Base-by-base conservation (phyloP, 2,797 vertebrate genomes). In the Mastacembelus armatus region DNA sequence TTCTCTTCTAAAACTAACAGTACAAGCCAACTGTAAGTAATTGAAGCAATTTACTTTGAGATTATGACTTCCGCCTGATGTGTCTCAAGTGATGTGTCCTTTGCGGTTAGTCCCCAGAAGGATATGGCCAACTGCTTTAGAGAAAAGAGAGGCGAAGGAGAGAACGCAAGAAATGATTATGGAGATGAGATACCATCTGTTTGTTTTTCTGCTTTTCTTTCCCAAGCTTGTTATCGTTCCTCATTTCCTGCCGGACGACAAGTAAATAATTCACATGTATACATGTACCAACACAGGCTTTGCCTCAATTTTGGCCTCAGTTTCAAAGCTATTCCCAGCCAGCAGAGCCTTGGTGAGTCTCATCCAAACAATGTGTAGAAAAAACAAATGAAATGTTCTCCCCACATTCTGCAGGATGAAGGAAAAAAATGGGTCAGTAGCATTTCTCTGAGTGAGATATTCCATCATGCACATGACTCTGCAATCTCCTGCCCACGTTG, bases 161-260 rank as follows among this genome's bases (percentile, higher is more conserved):
- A 19, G 48, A 83, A 73, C 60, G 30, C 33, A 52, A 70, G 33
- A 84, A 88, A 67, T 33, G 24, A 79, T 71, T 19, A 11, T 56
- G 64, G 58, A 48, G 43, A 71, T 22, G 51, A 70, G 86, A 91
- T 91, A 88, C 21, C 66, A 86, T 88, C 85, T 90, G 86, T 89
- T 91, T 92, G 87, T 92, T 92, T 89, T 88, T 87, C 77, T 81
- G 77, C 77, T 87, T 89, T 90, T 89, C 80, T 89, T 91, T 92
- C 92, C 91, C 90, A 91, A 90, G 89, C 91, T 91, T 90, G 88
- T 91, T 92, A 91, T 91, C 85, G 66, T 89, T 89, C 54, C 83
- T 88, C 89, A 91, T 91, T 92, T 93, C 92, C 90, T 92, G 88
- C 76, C 67, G 80, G 83, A 87, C 78, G 78, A 88, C 88, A 88